phyloP scores from a whole-genome alignment of 2,888 invertebrate species.

The Ommatoiulus sabulosus region DNA sequence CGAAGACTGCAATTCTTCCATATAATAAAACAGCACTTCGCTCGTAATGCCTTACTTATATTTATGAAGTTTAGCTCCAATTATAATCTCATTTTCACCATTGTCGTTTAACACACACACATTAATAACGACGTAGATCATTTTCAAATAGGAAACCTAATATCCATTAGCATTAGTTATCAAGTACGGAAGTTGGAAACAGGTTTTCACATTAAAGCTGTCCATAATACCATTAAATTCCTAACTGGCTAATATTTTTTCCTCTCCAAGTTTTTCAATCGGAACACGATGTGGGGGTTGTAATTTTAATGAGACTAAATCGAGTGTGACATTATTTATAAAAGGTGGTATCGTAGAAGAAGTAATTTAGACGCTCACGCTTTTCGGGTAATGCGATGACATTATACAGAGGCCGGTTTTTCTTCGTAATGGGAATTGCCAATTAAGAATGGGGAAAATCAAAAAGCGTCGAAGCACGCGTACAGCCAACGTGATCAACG shows the following conservation, averaged over 20 bases:
- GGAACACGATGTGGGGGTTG: neutral
- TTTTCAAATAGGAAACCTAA: slow-evolving; percentile 24
- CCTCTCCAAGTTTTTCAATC: neutral
- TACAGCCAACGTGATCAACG: too few species aligned
- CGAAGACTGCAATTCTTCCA: neutral
- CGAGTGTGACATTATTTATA: slow-evolving; percentile 35
- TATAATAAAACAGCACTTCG: neutral
- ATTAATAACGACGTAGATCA: slow-evolving; percentile 35
- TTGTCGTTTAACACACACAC: neutral
- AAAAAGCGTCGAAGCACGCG: neutral
- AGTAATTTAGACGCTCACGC: slow-evolving; percentile 10
- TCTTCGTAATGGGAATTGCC: neutral
- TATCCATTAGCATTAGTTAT: slow-evolving; percentile 51
- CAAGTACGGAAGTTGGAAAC: slow-evolving; percentile 9
- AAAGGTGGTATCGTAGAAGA: neutral
- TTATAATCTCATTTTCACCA: slow-evolving; percentile 44
- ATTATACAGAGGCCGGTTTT: neutral
- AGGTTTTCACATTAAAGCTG: neutral
- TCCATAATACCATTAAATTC: slow-evolving; percentile 23
- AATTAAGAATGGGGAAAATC: slow-evolving; percentile 7
- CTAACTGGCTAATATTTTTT: slow-evolving; percentile 37
- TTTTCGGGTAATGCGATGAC: neutral
- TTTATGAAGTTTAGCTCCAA: slow-evolving; percentile 30
- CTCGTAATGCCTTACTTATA: slow-evolving; percentile 11
- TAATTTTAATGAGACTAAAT: slow-evolving; percentile 38